Evolutionary conservation across 2,113 vertebrate genomes (phyloP).

Genomic region (Corythaeola cristata): DNA sequence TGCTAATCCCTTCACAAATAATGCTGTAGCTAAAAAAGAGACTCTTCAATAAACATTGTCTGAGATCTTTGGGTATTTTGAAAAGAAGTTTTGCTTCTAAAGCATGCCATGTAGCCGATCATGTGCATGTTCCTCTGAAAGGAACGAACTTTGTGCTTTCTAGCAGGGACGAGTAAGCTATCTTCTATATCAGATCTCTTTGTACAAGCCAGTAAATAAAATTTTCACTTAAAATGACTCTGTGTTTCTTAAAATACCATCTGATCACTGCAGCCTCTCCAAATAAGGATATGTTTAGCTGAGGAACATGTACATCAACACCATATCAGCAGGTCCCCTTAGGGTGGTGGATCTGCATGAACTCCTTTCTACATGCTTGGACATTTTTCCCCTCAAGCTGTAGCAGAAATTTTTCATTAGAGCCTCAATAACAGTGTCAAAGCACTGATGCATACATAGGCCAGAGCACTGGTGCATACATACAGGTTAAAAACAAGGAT

Average conservation of each 20-base stretch:
- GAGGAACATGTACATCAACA: not conserved
- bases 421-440: not conserved
- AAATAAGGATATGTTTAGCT: constrained; percentile 27
- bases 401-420: not conserved
- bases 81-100: not conserved
- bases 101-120: not conserved
- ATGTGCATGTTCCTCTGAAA: not conserved
- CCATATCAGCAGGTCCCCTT: not conserved
- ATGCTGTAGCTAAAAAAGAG: not conserved
- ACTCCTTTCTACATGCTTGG: not conserved
- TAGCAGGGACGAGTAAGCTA: not conserved
- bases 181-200: not conserved
- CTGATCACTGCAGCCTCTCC: not conserved
- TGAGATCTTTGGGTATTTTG: not conserved
- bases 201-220: not conserved
- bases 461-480: not conserved
- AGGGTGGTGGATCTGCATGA: not conserved
- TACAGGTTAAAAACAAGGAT: not conserved
- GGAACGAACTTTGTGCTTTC: constrained; percentile 1
- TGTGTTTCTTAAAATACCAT: constrained; percentile 12
- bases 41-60: constrained; percentile 4
- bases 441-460: fast-evolving
- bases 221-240: not conserved
- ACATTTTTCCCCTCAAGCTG: not conserved
- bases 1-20: constrained; percentile 29